Conservation (phyloP, 2,797 vertebrate species). For the Hippocampus kuda region DNA sequence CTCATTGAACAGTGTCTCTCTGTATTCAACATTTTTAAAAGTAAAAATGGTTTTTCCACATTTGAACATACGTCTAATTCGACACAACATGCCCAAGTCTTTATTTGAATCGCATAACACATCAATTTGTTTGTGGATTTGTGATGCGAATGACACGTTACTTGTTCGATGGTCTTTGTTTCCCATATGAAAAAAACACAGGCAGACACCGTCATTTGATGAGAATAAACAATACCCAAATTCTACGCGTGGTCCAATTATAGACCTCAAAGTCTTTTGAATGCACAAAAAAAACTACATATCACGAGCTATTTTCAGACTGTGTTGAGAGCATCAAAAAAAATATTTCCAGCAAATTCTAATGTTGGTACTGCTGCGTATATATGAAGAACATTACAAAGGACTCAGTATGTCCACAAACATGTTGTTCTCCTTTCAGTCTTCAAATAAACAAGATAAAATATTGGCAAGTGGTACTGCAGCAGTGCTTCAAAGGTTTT, state of each 20-base stretch:
- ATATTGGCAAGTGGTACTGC: constrained; percentile 12
- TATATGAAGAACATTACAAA: constrained; percentile 15
- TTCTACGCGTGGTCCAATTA: constrained; percentile 40
- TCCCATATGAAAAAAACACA: not conserved
- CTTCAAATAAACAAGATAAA: constrained; percentile 19
- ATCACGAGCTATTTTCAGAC: constrained; percentile 45
- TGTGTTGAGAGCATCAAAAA: constrained; percentile 33
- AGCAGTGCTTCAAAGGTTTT: not conserved
- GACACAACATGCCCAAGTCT: not conserved
- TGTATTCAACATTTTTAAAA: not conserved
- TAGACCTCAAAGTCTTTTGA: constrained; percentile 37
- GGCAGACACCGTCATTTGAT: constrained; percentile 2
- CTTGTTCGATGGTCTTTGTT: not conserved
- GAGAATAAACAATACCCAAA: constrained; percentile 18
- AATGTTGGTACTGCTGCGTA: constrained; percentile 34
- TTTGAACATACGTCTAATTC: not conserved
- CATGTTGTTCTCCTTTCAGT: not conserved
- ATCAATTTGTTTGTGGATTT: not conserved
- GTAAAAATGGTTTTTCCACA: not conserved
- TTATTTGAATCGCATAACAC: not conserved
- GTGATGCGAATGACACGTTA: not conserved
- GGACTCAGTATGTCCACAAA: constrained; percentile 7
- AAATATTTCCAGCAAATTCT: constrained; percentile 36
- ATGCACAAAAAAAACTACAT: constrained; percentile 31
- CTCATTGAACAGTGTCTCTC: not conserved